A percentile compares a stretch with the other conserved stretches of the same genome.
phyloP scores from a whole-genome alignment of 2,113 vertebrate species.

The Caretta caretta region DNA sequence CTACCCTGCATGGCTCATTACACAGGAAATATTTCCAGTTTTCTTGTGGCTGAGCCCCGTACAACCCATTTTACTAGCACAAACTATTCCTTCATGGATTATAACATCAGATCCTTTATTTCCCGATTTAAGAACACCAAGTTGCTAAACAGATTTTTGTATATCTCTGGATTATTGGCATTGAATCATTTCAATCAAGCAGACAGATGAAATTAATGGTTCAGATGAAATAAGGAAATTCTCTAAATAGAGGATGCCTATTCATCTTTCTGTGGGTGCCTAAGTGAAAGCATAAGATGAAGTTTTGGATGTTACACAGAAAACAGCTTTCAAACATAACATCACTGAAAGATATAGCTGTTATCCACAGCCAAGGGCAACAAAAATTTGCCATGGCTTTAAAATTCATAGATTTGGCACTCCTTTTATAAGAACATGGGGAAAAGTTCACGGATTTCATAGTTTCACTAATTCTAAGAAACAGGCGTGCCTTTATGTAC shows the following conservation, averaged over 20 bases:
- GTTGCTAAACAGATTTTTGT: conserved; percentile 41
- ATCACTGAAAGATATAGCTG: conserved; percentile 70
- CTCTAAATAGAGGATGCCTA: conserved; percentile 34
- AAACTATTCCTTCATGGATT: background rate
- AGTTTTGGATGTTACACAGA: conserved; percentile 60
- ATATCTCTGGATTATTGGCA: conserved; percentile 39
- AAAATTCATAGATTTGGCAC: conserved; percentile 71
- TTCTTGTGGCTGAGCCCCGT: background rate
- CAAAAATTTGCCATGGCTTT: conserved; percentile 76
- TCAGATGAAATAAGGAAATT: background rate
- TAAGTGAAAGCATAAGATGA: conserved; percentile 64
- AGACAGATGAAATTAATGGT: background rate
- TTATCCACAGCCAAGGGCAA: conserved; percentile 58
- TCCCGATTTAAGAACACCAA: conserved; percentile 8
- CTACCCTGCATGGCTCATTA: conserved; percentile 33
- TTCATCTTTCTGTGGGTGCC: conserved; percentile 52
- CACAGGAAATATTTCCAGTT: conserved; percentile 8
- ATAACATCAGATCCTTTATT: conserved; percentile 18
- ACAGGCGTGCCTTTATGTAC: conserved; percentile 72
- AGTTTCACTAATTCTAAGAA: conserved; percentile 66
- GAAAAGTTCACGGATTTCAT: conserved; percentile 68
- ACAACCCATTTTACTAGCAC: background rate
- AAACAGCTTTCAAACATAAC: conserved; percentile 54
- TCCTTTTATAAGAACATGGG: conserved; percentile 65
- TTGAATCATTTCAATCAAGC: conserved; percentile 48